A percentile compares a stretch with the other conserved stretches of the same genome.
phyloP scores from a whole-genome alignment of 2,113 vertebrate species.

The Cacatua alba region DNA sequence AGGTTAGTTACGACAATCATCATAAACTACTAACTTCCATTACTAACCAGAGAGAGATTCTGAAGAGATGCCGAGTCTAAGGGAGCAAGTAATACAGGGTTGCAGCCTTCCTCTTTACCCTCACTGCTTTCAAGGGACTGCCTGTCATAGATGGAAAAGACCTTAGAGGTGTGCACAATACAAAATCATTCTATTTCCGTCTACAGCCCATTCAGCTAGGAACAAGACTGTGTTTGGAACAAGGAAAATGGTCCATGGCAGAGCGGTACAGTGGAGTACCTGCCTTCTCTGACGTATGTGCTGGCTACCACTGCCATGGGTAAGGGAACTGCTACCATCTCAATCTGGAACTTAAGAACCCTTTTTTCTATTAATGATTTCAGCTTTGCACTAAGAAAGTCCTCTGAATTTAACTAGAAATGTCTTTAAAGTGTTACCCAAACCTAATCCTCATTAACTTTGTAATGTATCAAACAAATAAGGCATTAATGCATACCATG shows the following conservation, averaged over 20 bases:
- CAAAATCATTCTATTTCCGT: background rate
- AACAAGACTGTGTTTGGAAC: background rate
- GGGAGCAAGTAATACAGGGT: fast-evolving
- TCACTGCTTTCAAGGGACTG: background rate
- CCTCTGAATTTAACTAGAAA: background rate
- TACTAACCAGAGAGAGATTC: background rate
- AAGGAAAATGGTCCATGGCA: background rate
- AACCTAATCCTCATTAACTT: background rate
- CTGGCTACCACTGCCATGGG: background rate
- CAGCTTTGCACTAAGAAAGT: background rate
- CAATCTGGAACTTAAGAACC: background rate
- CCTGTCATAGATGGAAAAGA: background rate
- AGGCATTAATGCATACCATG: background rate
- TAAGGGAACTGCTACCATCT: background rate
- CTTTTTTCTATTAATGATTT: background rate
- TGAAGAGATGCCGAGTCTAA: fast-evolving
- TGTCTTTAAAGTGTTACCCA: background rate
- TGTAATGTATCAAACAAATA: background rate
- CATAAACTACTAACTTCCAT: background rate
- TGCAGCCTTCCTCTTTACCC: background rate
- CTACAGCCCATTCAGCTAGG: background rate
- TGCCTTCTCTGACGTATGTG: fast-evolving
- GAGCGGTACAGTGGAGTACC: fast-evolving
- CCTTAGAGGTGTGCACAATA: fast-evolving
- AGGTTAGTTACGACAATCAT: background rate